Evolutionary conservation across 2,888 invertebrate genomes (phyloP), one percentile per base, ranked within the genome.

Genomic region (Caenorhabditis becei): DNA sequence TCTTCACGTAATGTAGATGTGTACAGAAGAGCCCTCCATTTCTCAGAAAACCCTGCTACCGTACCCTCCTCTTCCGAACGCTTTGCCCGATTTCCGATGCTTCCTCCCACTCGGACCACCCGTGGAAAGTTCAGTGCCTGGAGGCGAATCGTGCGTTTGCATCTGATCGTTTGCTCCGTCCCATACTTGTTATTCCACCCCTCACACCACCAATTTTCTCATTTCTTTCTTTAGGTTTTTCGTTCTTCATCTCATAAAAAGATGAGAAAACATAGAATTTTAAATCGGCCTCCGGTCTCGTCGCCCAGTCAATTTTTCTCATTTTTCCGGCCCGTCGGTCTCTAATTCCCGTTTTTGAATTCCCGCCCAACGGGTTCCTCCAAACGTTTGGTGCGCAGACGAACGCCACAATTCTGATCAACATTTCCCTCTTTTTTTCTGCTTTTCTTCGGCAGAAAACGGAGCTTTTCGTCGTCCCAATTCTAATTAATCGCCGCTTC

Each of bases 401-500:
- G 32, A 7, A 0, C 16, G 18, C 32, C 56, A 56, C n/a, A 14
- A 41, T 41, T n/a, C 32, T 18, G 56, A 32, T 28, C 56, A 32
- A 56, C 28, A 23, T 47, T 26, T 1, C 26, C 18, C 56, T 32
- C 24, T 23, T 59, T 41, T 37, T 53, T 24, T 56, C 56, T 11
- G 18, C 49, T 28, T 53, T 65, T 44, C 41, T 58, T 23, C 37
- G 16, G 20, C 28, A 8, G n/a, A 44, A 44, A 47, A 54, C 11
- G 37, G 41, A 26, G 35, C n/a, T 35, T 51, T 44, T 56, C 37
- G 16, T 23, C 32, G 47, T 24, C 26, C 35, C 47, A 41, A 65
- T 74, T 74, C 51, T 49, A 63, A 65, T 63, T 74, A 72, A 72
- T 54, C 26, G 63, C 32, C 54, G 56, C 54, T 56, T 72, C 32